Base-by-base conservation (phyloP, 2,113 vertebrate species). In the Upupa epops region DNA sequence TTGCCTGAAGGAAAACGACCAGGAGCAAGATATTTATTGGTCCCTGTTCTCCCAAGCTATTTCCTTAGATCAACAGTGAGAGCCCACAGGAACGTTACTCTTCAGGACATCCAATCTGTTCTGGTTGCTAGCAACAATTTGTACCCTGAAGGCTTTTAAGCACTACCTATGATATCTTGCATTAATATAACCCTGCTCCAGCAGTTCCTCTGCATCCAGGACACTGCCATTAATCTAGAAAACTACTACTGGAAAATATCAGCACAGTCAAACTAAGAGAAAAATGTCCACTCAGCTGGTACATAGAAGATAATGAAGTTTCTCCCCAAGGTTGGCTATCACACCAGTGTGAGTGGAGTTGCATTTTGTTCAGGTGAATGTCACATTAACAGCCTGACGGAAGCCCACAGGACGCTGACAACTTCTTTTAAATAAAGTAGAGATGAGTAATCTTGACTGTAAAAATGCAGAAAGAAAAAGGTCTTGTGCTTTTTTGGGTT, bases 91-190 rank as follows among this genome's bases (percentile, higher is more conserved):
- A 86, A 84, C 1, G 1, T 59, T 83, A 63, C 24, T 79, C 65
- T 82, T 73, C 68, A 66, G 60, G 72, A 74, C 63, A 76, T 11
- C n/a, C 25, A 70, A 42, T 87, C 32, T 82, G 28, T 78, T 76
- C 84, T 75, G 31, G 58, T 78, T 81, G 24, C 51, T 72, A 84
- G 36, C 32, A 81, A 58, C 59, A 36, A 42, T 65, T 84, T 84
- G 70, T 86, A 79, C 54, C 58, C 77, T 78, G 86, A 90, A 88
- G 54, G 61, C 5, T 90, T 94, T 91, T 75, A 88, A 94, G 36
- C 22, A 42, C 42, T 70, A 83, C 32, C 32, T 60, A 13, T 54
- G 37, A 49, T 64, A 90, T 40, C 12, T 56, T 71, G 77, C 72
- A 76, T 52, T 81, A 82, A 83, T 48, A 76, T n/a, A 80, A 89